A percentile compares a stretch with the other conserved stretches of the same genome.
Evolutionary conservation across 2,113 vertebrate genomes (phyloP).

Genomic region (Ploceus nigricollis): DNA sequence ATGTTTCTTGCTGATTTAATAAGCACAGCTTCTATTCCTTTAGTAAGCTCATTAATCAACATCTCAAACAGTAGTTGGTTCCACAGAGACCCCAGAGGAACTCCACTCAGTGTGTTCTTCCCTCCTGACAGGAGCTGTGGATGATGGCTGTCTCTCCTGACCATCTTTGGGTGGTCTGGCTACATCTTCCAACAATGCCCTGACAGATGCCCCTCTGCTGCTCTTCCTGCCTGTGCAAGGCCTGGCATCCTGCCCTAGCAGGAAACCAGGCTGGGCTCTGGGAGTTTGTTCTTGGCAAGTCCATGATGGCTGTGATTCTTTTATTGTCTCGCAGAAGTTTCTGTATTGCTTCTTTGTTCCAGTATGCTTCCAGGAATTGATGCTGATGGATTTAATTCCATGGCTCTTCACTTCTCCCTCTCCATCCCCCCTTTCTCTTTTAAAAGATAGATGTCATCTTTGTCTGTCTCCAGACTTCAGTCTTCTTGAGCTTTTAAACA

Average conservation of each 20-base stretch:
- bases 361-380: conserved; percentile 8
- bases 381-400: background rate
- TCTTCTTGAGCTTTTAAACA: conserved; percentile 14
- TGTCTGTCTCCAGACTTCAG: background rate
- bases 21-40: background rate
- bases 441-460: background rate
- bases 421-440: background rate
- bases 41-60: background rate
- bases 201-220: background rate
- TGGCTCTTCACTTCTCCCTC: background rate
- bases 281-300: background rate
- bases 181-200: background rate
- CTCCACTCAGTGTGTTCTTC: background rate
- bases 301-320: background rate
- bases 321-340: background rate
- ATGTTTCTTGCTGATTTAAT: background rate
- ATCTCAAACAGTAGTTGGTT: background rate
- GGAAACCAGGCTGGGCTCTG: background rate
- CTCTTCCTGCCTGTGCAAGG: background rate
- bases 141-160: background rate
- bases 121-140: background rate
- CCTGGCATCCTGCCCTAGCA: background rate
- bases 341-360: background rate
- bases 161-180: background rate
- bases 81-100: background rate